These are phyloP conservation scores for Cephus spinipes DNA, from an alignment of 2,888 invertebrate species.

Conservation along the genomic window DNA sequence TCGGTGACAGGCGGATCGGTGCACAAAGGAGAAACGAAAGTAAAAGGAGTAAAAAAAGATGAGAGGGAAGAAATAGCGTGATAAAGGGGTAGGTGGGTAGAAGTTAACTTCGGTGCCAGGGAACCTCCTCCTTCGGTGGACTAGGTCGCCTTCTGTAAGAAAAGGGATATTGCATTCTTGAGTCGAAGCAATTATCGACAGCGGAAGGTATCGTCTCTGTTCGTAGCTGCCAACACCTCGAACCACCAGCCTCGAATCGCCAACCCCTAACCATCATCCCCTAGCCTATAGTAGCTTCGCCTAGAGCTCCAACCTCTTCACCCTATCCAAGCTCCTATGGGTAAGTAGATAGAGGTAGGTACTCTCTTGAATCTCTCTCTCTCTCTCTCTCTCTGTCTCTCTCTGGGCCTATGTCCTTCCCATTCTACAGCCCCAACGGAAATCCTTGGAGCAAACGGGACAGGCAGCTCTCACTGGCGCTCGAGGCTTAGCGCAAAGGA, in stretches of 20 bases:
- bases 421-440: not conserved
- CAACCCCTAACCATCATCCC: not conserved
- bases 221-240: conserved; percentile 2
- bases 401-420: not conserved
- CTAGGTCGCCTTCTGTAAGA: conserved; percentile 15
- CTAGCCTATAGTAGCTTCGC: not conserved
- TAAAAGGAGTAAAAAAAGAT: not conserved
- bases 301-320: not conserved
- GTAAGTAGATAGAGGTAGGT: not conserved
- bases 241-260: not conserved
- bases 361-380: no score
- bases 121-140: not conserved
- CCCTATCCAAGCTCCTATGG: not conserved
- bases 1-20: not conserved
- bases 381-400: not conserved
- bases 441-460: conserved; percentile 3
- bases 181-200: conserved; percentile 54
- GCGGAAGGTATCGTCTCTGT: conserved; percentile 32
- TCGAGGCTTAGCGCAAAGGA: conserved; percentile 28
- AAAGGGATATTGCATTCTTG: conserved; percentile 55
- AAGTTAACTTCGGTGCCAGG: not conserved
- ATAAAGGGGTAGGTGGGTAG: not conserved
- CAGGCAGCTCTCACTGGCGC: not conserved
- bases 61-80: not conserved
- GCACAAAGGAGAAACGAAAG: not conserved